Evolutionary conservation across 2,888 invertebrate species (phyloP).

Genomic region (Stenichneumon culpator): DNA sequence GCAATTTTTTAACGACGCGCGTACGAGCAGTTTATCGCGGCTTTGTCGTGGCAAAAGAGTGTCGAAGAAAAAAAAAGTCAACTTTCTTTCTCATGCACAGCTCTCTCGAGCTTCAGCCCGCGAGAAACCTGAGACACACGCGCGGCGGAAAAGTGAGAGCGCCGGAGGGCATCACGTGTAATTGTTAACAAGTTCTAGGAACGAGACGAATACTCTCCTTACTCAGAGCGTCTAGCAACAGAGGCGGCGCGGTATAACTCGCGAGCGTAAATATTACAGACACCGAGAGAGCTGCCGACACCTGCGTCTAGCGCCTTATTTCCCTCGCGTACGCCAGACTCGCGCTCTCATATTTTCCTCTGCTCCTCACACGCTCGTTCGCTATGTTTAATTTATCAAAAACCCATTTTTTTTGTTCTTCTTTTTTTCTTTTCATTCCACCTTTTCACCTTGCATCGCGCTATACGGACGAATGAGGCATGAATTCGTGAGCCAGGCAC

Average conservation of each 20-base stretch:
- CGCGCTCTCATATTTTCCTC: constrained; percentile 19
- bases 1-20: neutral
- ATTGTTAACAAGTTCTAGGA: constrained; percentile 52
- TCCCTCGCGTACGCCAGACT: constrained; percentile 72
- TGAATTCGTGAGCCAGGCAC: constrained; percentile 6
- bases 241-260: constrained; percentile 34
- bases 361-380: constrained; percentile 9
- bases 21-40: neutral
- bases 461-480: neutral
- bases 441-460: neutral
- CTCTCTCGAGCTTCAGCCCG: neutral
- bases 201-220: constrained; percentile 15
- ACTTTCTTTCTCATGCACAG: neutral
- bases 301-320: constrained; percentile 71
- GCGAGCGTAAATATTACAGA: constrained; percentile 54
- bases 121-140: neutral
- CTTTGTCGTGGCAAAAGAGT: neutral
- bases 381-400: constrained; percentile 78
- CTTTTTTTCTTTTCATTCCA: neutral
- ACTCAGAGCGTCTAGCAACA: constrained; percentile 30
- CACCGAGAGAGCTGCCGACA: constrained; percentile 43
- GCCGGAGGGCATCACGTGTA: constrained; percentile 11
- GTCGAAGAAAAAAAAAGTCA: constrained; percentile 14
- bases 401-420: constrained; percentile 68
- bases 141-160: neutral